These are phyloP conservation scores for Oeneis ivallda DNA, from an alignment of 2,888 invertebrate species.

Conservation along the genomic window DNA sequence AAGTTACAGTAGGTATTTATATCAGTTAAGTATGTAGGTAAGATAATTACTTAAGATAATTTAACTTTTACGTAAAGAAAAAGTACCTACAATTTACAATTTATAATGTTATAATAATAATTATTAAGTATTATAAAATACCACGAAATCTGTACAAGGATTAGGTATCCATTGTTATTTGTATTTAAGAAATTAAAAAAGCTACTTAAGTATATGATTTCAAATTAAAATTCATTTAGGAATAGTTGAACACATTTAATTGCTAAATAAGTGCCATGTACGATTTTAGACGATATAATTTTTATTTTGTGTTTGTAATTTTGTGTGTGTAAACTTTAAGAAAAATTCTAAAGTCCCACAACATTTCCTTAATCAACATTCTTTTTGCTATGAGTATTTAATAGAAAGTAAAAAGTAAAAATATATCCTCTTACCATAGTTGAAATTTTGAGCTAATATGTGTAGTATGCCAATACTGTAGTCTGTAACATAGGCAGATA, in stretches of 20 bases:
- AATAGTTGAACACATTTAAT: not conserved
- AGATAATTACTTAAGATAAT: not conserved
- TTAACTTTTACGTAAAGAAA: not conserved
- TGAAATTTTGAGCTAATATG: too few species aligned
- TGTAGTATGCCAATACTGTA: too few species aligned
- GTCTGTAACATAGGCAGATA: too few species aligned
- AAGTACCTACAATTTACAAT: not conserved
- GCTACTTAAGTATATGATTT: not conserved
- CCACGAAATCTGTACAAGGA: not conserved
- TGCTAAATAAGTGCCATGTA: conserved; percentile 15
- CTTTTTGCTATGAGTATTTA: too few species aligned
- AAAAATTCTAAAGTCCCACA: too few species aligned
- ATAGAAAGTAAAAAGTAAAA: too few species aligned
- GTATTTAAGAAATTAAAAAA: not conserved
- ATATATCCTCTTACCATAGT: too few species aligned
- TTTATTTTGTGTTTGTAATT: not conserved
- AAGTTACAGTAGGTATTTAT: not conserved
- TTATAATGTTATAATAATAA: not conserved
- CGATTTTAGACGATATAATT: not conserved
- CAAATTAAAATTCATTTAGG: not conserved
- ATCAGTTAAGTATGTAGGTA: not conserved
- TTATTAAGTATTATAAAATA: not conserved
- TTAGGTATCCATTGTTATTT: not conserved
- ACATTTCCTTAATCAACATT: too few species aligned
- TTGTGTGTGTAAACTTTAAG: too few species aligned